A percentile compares a stretch with the other conserved stretches of the same genome.
phyloP scores from a whole-genome alignment of 2,888 invertebrate species.

The Metellina segmentata region DNA sequence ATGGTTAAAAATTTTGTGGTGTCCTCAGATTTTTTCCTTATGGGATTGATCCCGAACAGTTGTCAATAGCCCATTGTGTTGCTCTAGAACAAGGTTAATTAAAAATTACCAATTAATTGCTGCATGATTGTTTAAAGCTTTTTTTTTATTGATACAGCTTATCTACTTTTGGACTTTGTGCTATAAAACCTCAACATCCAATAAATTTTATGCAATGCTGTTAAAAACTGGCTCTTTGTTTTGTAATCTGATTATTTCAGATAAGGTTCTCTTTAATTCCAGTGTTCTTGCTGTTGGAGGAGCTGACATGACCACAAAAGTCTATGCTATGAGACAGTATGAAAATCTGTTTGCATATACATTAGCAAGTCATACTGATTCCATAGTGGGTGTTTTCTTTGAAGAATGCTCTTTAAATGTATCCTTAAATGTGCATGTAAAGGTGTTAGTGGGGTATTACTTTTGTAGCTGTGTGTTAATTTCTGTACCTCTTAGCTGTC shows the following conservation, averaged over 20 bases:
- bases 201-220: no score
- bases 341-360: conserved; percentile 72
- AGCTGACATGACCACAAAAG: conserved; percentile 91
- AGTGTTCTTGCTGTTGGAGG: conserved; percentile 92
- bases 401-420: conserved; percentile 92
- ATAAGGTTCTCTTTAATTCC: conserved; percentile 60
- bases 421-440: conserved; percentile 67
- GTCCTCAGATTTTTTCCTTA: no score
- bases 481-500: not conserved
- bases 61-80: no score
- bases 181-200: no score
- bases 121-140: no score
- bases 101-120: no score
- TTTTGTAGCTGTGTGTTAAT: not conserved
- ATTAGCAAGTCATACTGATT: conserved; percentile 91
- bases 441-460: not conserved
- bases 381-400: conserved; percentile 93
- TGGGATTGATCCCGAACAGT: no score
- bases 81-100: no score
- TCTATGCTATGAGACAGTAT: conserved; percentile 87
- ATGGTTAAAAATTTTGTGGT: no score
- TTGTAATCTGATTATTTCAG: no score
- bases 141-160: no score
- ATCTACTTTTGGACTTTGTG: no score
- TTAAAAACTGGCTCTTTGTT: not conserved